A percentile compares a stretch with the other conserved stretches of the same genome.
Conservation (phyloP, 2,113 vertebrate genomes). For the Anser cygnoides region DNA sequence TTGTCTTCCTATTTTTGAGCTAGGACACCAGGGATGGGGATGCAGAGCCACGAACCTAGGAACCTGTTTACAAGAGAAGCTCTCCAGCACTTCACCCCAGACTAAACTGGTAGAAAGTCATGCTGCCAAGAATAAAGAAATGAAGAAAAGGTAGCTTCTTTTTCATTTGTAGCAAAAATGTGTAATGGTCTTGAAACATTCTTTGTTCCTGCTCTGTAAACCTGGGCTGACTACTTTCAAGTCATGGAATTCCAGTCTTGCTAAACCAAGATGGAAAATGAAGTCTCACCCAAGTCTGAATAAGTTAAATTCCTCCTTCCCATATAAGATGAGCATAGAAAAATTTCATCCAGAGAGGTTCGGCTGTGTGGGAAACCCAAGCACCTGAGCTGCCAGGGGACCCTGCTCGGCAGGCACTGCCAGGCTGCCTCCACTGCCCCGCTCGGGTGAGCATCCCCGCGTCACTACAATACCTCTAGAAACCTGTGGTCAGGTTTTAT, state of each 20-base stretch:
- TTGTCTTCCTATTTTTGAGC: not conserved
- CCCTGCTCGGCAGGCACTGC: not conserved
- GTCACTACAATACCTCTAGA: not conserved
- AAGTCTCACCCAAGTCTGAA: not conserved
- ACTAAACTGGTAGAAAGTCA: not conserved
- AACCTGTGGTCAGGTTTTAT: not conserved
- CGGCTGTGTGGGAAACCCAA: not conserved
- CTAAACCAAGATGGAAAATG: not conserved
- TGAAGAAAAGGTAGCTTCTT: not conserved
- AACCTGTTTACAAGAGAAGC: not conserved
- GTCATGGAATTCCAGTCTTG: not conserved
- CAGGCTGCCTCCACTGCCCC: not conserved
- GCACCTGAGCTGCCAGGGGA: not conserved
- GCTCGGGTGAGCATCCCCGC: not conserved
- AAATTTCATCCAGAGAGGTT: not conserved
- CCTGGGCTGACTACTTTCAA: fast-evolving
- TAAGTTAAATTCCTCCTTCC: not conserved
- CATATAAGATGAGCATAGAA: not conserved
- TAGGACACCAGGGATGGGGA: not conserved
- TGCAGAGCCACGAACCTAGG: not conserved
- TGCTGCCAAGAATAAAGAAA: not conserved
- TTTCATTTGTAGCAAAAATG: not conserved
- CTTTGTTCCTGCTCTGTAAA: not conserved
- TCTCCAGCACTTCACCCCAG: not conserved
- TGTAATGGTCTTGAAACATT: not conserved